Percentiles rank a stretch among this genome's conserved stretches.
These are phyloP conservation scores for Penelope pileata DNA, from an alignment of 2,113 vertebrate species.

Conservation along the genomic window DNA sequence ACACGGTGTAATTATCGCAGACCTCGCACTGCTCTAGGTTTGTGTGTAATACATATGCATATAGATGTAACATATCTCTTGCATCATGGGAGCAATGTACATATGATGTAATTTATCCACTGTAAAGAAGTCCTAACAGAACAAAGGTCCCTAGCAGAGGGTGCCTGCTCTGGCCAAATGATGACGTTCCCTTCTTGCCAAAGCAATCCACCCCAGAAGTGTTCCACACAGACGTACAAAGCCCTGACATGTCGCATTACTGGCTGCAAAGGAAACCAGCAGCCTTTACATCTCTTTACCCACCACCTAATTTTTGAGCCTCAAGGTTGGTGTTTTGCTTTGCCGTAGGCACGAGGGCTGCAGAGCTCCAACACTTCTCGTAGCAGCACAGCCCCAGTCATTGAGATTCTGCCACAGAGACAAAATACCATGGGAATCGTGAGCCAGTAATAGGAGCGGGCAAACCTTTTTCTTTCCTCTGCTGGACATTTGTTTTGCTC, in stretches of 20 bases:
- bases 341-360: background rate
- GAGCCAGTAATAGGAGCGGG: background rate
- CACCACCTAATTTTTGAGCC: background rate
- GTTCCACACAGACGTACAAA: background rate
- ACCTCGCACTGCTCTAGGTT: background rate
- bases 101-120: background rate
- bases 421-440: background rate
- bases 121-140: background rate
- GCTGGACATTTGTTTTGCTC: background rate
- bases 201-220: background rate
- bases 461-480: background rate
- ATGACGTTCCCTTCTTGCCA: background rate
- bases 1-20: background rate
- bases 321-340: background rate
- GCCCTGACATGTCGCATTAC: background rate
- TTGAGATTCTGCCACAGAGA: background rate
- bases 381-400: background rate
- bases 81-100: background rate
- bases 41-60: background rate
- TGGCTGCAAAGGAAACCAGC: background rate
- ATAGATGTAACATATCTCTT: background rate
- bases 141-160: background rate
- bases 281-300: background rate
- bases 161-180: background rate
- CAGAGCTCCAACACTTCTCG: background rate